Conservation (phyloP, 2,888 invertebrate genomes). For the Synergus japonicus region DNA sequence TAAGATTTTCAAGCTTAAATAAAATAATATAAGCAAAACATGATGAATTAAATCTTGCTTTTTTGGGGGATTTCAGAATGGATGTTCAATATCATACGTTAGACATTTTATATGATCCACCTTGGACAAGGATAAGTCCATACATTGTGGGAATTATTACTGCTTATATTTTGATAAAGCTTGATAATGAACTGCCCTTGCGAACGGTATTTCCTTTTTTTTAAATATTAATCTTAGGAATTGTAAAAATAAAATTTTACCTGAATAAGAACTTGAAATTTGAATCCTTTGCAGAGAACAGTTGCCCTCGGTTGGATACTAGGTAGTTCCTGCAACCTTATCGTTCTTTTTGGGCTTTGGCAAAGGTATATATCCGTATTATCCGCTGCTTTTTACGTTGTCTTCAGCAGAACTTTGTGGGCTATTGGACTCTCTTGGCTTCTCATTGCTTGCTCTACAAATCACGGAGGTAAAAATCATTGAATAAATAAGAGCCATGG, state of each 20-base stretch:
- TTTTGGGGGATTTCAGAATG: constrained; percentile 66
- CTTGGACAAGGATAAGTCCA: constrained; percentile 75
- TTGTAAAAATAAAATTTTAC: constrained; percentile 13
- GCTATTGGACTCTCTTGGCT: constrained; percentile 80
- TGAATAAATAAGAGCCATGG: not conserved
- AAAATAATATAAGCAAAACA: not conserved
- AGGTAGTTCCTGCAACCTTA: constrained; percentile 74
- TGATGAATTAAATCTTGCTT: not conserved
- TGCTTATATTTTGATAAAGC: constrained; percentile 76
- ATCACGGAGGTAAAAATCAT: constrained; percentile 77
- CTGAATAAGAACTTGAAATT: not conserved
- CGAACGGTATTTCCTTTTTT: constrained; percentile 59
- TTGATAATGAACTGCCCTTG: constrained; percentile 64
- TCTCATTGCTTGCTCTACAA: constrained; percentile 79
- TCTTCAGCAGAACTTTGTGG: constrained; percentile 79
- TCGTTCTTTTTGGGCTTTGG: constrained; percentile 76
- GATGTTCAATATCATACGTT: constrained; percentile 74
- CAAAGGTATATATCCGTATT: constrained; percentile 77
- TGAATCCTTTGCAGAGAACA: constrained; percentile 64
- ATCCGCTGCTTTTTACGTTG: constrained; percentile 78
- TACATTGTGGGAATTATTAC: constrained; percentile 76
- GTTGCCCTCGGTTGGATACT: constrained; percentile 72
- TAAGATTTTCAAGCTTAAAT: constrained; percentile 65
- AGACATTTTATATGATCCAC: constrained; percentile 75
- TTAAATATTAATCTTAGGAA: no score